Conservation (phyloP, 2,888 invertebrate genomes). For the Mermis nigrescens region DNA sequence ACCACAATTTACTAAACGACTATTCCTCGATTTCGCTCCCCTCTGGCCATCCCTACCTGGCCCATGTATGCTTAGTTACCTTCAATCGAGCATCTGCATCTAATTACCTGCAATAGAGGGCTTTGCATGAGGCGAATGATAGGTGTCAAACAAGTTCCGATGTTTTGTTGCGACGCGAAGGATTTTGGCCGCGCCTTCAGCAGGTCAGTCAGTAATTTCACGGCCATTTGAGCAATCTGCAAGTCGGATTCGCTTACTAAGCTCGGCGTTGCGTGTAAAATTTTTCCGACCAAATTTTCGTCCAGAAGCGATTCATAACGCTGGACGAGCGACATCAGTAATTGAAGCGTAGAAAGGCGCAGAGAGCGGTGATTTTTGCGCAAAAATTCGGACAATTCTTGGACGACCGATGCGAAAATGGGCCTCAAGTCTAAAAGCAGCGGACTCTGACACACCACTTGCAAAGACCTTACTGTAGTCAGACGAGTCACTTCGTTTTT, state of each 20-base stretch:
- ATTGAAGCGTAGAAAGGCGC: conserved; percentile 38
- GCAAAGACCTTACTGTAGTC: conserved; percentile 83
- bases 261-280: conserved; percentile 64
- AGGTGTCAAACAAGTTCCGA: conserved; percentile 8
- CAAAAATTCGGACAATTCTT: conserved; percentile 74
- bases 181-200: neutral
- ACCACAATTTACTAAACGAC: no score
- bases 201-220: conserved; percentile 18
- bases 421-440: conserved; percentile 54
- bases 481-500: conserved; percentile 89
- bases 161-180: neutral
- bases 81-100: no score
- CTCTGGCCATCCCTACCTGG: no score
- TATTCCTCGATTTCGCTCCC: no score
- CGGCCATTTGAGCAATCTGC: conserved; percentile 63
- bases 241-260: conserved; percentile 79
- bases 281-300: neutral
- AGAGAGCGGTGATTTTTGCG: conserved; percentile 87
- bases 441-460: conserved; percentile 36
- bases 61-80: no score
- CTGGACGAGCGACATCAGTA: neutral
- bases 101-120: conserved; percentile 65
- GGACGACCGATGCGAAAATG: conserved; percentile 58
- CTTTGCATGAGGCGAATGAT: conserved; percentile 51
- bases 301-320: neutral